phyloP scores from a whole-genome alignment of 2,888 invertebrate species.

The Nymphalis c-album region DNA sequence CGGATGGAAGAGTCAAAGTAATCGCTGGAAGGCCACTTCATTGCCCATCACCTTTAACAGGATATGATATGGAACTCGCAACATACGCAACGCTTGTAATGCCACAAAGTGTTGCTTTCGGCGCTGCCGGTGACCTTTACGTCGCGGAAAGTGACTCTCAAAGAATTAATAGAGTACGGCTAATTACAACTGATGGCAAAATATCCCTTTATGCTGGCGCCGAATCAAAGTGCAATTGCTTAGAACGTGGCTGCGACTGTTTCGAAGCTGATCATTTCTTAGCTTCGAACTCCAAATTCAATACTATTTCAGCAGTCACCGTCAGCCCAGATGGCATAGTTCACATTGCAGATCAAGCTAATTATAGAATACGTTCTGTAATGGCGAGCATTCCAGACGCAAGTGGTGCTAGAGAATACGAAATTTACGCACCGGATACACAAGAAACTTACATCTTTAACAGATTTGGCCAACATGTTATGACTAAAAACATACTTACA shows the following conservation, averaged over 20 bases:
- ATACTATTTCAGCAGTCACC: constrained; percentile 94
- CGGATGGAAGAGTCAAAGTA: constrained; percentile 94
- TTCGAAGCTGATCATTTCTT: constrained; percentile 95
- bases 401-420: constrained; percentile 91
- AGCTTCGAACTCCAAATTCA: constrained; percentile 96
- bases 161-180: constrained; percentile 93
- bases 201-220: constrained; percentile 96
- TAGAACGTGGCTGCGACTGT: constrained; percentile 95
- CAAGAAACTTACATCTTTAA: constrained; percentile 97
- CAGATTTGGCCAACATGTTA: constrained; percentile 96
- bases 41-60: constrained; percentile 91
- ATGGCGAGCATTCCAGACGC: constrained; percentile 95
- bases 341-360: constrained; percentile 97
- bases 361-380: constrained; percentile 92
- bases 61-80: constrained; percentile 92
- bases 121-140: constrained; percentile 94
- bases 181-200: constrained; percentile 96
- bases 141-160: constrained; percentile 98
- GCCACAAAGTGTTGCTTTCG: constrained; percentile 97
- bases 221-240: constrained; percentile 95
- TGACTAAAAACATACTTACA: constrained; percentile 96
- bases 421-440: constrained; percentile 96
- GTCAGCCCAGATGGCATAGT: constrained; percentile 97
- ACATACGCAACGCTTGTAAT: constrained; percentile 94
- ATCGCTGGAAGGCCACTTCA: constrained; percentile 96